phyloP scores from a whole-genome alignment of 2,113 vertebrate genomes.

The Platanista minor region DNA sequence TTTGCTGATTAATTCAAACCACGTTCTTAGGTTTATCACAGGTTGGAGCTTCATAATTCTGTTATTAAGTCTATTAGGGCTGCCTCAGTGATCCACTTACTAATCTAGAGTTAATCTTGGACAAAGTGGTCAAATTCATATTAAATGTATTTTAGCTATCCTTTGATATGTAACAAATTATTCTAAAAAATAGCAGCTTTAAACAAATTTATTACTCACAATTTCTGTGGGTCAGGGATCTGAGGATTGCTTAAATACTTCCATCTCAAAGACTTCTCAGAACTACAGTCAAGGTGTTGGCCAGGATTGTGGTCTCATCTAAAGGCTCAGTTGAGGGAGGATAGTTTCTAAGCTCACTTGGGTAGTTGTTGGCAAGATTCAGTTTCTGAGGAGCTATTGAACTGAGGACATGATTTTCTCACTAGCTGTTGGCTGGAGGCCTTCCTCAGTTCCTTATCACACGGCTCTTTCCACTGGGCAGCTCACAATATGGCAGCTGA shows the following conservation, averaged over 20 bases:
- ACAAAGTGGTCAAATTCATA: not conserved
- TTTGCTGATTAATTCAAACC: not conserved
- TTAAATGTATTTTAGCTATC: not conserved
- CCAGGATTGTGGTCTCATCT: not conserved
- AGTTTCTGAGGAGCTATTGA: not conserved
- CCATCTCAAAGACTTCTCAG: not conserved
- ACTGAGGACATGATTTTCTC: not conserved
- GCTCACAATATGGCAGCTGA: not conserved
- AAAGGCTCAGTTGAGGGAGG: not conserved
- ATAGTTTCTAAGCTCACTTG: not conserved
- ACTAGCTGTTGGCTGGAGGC: not conserved
- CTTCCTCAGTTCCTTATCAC: not conserved
- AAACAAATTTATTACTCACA: not conserved
- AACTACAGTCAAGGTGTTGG: not conserved
- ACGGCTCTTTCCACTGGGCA: not conserved
- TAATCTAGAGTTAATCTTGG: not conserved
- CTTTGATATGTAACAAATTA: not conserved
- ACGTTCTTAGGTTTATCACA: not conserved
- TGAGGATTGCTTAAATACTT: not conserved
- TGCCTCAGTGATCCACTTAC: not conserved
- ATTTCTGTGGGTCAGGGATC: not conserved
- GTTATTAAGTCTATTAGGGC: not conserved
- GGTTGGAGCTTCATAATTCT: not conserved
- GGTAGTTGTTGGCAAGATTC: not conserved
- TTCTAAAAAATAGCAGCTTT: not conserved